These are phyloP conservation scores for Smittia sp. DNA, from an alignment of 2,888 invertebrate species.

Conservation along the genomic window DNA sequence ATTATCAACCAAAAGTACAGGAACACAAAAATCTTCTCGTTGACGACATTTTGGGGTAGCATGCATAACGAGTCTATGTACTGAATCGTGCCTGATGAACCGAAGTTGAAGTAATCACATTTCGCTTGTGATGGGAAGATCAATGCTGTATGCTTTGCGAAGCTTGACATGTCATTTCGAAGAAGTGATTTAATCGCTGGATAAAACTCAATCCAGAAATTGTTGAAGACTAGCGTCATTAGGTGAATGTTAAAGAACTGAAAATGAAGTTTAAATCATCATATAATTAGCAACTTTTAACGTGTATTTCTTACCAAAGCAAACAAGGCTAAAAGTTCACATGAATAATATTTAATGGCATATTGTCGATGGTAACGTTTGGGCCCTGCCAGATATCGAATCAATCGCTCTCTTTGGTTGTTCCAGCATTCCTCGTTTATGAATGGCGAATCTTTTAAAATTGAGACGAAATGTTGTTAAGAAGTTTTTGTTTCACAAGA, in stretches of 20 bases:
- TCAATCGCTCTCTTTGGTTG: not conserved
- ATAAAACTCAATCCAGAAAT: not conserved
- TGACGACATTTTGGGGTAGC: slow-evolving; percentile 9
- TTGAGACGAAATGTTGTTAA: not conserved
- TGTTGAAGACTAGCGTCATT: not conserved
- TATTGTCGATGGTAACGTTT: slow-evolving; percentile 10
- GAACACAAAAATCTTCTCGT: slow-evolving; percentile 20
- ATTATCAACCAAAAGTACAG: not conserved
- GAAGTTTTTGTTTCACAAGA: not conserved
- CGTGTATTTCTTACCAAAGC: not conserved
- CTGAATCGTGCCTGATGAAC: not conserved
- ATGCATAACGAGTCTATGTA: not conserved
- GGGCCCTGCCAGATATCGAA: not conserved
- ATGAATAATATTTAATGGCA: slow-evolving; percentile 11
- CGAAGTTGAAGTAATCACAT: slow-evolving; percentile 18
- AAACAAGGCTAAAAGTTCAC: not conserved
- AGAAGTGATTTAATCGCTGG: slow-evolving; percentile 1
- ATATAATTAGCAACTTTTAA: not conserved
- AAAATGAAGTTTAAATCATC: not conserved
- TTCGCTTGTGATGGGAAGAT: not conserved
- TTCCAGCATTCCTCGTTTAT: slow-evolving; percentile 19
- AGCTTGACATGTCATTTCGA: not conserved
- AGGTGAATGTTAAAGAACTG: not conserved
- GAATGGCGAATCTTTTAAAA: slow-evolving; percentile 11
- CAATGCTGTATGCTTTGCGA: not conserved